Base-by-base conservation (phyloP, 2,888 invertebrate species). In the Dryobotodes eremita region DNA sequence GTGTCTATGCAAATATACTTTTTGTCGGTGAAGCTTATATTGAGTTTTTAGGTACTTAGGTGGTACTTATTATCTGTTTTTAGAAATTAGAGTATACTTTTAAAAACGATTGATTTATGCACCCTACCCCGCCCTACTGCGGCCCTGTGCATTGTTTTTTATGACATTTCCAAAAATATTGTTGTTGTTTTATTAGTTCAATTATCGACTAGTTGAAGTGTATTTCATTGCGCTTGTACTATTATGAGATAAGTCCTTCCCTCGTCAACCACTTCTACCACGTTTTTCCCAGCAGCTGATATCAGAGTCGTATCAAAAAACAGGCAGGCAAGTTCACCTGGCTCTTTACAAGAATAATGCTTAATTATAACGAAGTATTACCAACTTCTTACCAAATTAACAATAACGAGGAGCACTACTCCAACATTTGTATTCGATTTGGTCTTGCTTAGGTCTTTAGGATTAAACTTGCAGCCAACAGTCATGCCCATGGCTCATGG, bases 1-100 rank as follows among this genome's bases (percentile, higher is more conserved):
- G 57, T 80, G 62, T 61, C 64, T 66, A 64, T 7, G 42, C 65
- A 73, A 79, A 82, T 55, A 73, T 46, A 68, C 42, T 83, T 83
- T 78, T 79, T 71, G 46, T 36, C 23, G 5, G 26, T 70, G 23
- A 59, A 72, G 50, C 17, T 31, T 50, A 65, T 50, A 31, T 72
- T 65, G 1, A 48, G 53, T 10, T 55, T 78, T 61, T 62, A 61
- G n/a, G 23, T 59, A 61, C 10, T 78, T 15, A 15, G 17, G 8
- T n/a, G 15, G n/a, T 36, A 31, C 11, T 23, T 46, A 20, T 15
- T 66, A 10, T n/a, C 20, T 48, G 23, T 48, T 62, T 61, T 36
- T n/a, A 13, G 13, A 46, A 53, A 53, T 46, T 15, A 17, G 11
- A 48, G 3, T 50, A 61, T 0, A 3, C 13, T 26, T 50, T 50